These are phyloP conservation scores for Chaetodon auriga DNA, from an alignment of 2,113 vertebrate species.

Conservation along the genomic window DNA sequence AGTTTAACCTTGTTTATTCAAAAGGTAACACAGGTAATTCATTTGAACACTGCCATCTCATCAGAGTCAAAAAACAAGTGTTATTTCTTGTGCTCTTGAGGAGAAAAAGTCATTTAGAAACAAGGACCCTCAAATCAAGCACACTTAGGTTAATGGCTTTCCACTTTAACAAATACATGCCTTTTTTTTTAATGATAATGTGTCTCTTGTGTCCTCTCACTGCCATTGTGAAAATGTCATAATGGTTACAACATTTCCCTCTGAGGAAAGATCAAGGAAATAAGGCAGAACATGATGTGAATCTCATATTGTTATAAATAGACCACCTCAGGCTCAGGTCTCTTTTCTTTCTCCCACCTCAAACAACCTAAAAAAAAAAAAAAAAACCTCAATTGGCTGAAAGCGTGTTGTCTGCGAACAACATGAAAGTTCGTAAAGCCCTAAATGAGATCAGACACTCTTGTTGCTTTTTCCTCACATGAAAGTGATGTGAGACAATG, in stretches of 20 bases:
- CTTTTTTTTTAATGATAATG: slow-evolving; percentile 9
- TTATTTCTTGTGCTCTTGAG: not conserved
- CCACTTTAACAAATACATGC: not conserved
- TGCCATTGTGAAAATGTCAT: slow-evolving; percentile 12
- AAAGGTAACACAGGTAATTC: not conserved
- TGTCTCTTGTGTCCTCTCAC: not conserved
- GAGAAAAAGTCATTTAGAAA: not conserved
- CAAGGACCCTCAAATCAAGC: not conserved
- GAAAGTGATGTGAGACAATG: slow-evolving; percentile 80
- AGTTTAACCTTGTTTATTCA: not conserved
- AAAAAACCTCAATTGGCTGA: slow-evolving; percentile 5
- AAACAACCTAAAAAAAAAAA: slow-evolving; percentile 23
- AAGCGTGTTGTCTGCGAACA: slow-evolving; percentile 27
- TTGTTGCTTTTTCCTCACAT: slow-evolving; percentile 68
- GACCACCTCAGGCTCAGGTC: slow-evolving; percentile 15
- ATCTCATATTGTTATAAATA: slow-evolving; percentile 13
- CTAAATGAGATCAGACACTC: slow-evolving; percentile 59
- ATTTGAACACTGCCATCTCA: not conserved
- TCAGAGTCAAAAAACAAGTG: no score
- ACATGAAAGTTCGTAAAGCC: slow-evolving; percentile 52
- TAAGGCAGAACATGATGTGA: slow-evolving; percentile 14
- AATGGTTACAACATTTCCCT: not conserved
- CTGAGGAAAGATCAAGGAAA: slow-evolving; percentile 24
- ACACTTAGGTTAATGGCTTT: not conserved
- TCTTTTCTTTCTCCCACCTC: slow-evolving; percentile 15